Percentiles rank a stretch among this genome's conserved stretches.
Conservation (phyloP, 2,113 vertebrate genomes). For the Melospiza georgiana region DNA sequence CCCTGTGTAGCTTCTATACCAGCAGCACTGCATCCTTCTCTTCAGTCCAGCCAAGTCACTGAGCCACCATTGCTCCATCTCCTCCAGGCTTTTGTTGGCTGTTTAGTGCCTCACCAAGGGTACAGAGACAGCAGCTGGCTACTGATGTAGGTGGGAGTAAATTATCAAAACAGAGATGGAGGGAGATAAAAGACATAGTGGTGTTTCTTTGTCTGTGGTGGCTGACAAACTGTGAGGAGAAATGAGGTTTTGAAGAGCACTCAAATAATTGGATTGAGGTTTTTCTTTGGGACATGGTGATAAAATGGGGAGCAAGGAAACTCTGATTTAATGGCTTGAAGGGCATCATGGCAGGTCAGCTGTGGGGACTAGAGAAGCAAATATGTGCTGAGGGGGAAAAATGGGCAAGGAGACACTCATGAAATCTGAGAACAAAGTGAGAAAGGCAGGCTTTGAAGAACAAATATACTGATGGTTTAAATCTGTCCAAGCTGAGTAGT, state of each 20-base stretch:
- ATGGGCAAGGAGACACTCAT: not conserved
- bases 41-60: not conserved
- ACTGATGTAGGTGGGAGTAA: not conserved
- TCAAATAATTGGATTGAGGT: not conserved
- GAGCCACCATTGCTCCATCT: not conserved
- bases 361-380: not conserved
- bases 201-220: not conserved
- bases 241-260: not conserved
- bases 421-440: not conserved
- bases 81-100: not conserved
- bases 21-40: not conserved
- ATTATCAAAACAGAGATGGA: not conserved
- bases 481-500: not conserved
- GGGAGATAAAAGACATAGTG: not conserved
- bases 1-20: rapidly evolving
- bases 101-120: not conserved
- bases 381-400: not conserved
- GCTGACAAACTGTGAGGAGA: not conserved
- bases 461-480: not conserved
- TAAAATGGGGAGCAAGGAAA: not conserved
- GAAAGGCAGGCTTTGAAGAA: not conserved
- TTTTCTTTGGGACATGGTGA: not conserved
- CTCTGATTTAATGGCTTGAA: not conserved
- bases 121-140: not conserved
- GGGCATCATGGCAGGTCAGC: rapidly evolving